Conservation (phyloP, 2,113 vertebrate species). For the Axis porcinus region DNA sequence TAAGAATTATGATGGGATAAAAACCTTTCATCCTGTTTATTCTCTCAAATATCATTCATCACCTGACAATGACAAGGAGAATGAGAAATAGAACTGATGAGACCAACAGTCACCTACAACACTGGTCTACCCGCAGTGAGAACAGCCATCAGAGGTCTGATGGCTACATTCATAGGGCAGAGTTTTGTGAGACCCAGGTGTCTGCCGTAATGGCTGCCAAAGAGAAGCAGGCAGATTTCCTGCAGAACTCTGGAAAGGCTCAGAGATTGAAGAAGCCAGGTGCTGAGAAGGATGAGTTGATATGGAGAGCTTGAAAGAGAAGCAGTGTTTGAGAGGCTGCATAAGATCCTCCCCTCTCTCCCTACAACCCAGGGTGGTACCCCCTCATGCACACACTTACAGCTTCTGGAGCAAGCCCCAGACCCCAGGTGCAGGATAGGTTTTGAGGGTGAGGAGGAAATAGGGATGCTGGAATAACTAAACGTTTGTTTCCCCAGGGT, state of each 20-base stretch:
- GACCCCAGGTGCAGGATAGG: neutral
- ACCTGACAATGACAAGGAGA: neutral
- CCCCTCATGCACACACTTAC: fast-evolving
- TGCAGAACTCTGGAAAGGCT: neutral
- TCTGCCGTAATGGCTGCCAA: too few relatives aligned
- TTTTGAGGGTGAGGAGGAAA: neutral
- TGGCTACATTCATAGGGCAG: neutral
- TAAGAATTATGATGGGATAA: neutral
- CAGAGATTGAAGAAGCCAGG: neutral
- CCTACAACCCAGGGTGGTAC: fast-evolving
- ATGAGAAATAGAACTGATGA: neutral
- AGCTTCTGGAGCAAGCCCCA: neutral
- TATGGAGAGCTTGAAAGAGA: neutral
- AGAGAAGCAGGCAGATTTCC: neutral
- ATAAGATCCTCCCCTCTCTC: too few relatives aligned
- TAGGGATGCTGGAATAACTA: neutral
- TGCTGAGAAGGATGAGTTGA: neutral
- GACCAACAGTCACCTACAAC: too few relatives aligned
- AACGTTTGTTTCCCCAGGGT: neutral
- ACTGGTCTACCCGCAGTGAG: neutral
- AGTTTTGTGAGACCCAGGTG: neutral
- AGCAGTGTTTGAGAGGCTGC: neutral
- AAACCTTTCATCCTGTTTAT: neutral
- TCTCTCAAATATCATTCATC: neutral
- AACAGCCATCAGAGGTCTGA: neutral